A percentile compares a stretch with the other conserved stretches of the same genome.
phyloP scores from a whole-genome alignment of 30 jellyfish, hydroid and myxozoan genomes.

The Nemopilema nomurai region DNA sequence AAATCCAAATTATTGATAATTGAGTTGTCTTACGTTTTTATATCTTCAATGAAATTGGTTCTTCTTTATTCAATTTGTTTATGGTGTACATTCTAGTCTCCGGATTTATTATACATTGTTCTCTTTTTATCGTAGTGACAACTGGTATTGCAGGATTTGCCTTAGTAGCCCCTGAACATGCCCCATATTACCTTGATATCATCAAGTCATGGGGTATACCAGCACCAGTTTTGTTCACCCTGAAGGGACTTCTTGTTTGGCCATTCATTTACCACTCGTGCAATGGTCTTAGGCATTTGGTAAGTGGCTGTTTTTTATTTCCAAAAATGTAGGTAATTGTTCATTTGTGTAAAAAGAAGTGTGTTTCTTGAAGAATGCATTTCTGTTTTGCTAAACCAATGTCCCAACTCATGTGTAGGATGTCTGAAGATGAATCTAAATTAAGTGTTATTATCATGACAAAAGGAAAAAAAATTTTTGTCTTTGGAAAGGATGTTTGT shows the following conservation, averaged over 20 bases:
- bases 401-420: no score
- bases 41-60: background rate
- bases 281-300: constrained; percentile 96
- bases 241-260: constrained; percentile 73
- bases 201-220: constrained; percentile 82
- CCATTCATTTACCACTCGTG: constrained; percentile 86
- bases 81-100: background rate
- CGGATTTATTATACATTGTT: background rate
- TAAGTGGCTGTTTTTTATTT: no score
- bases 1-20: background rate
- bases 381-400: no score
- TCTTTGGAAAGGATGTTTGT: no score
- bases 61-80: no score
- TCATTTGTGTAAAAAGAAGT: no score
- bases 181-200: constrained; percentile 76
- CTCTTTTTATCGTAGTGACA: constrained; percentile 55
- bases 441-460: no score
- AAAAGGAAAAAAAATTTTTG: no score
- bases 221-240: constrained; percentile 52
- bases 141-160: constrained; percentile 89
- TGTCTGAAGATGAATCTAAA: no score
- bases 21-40: background rate
- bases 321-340: no score
- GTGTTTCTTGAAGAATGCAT: no score
- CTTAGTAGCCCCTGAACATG: constrained; percentile 78